Conservation (phyloP, 2,797 vertebrate genomes). For the Diceros bicornis region DNA sequence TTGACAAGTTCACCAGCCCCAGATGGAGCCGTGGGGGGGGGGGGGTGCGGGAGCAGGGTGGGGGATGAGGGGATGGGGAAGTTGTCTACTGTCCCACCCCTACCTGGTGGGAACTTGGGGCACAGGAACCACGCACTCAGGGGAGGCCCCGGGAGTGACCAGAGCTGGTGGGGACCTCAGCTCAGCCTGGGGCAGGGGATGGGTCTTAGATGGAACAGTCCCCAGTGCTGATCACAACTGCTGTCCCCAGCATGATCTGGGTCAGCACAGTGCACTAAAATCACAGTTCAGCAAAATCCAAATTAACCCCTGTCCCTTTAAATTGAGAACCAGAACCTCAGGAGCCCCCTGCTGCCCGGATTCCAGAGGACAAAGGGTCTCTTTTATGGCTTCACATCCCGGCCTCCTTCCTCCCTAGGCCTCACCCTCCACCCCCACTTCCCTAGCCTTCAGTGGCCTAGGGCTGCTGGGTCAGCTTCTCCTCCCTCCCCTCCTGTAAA, state of each 20-base stretch:
- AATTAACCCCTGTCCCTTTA: conserved; percentile 35
- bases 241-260: neutral
- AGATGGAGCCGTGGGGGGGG: neutral
- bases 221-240: neutral
- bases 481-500: neutral
- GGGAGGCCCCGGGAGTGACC: neutral
- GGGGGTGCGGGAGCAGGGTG: neutral
- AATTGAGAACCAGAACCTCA: neutral
- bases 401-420: neutral
- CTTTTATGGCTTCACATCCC: neutral
- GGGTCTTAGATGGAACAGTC: neutral
- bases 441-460: neutral
- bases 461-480: neutral
- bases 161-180: neutral
- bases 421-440: neutral
- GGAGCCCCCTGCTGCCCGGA: neutral
- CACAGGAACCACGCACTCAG: neutral
- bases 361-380: neutral
- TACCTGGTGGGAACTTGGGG: neutral
- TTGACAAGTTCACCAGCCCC: neutral
- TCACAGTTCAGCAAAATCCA: neutral
- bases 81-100: neutral
- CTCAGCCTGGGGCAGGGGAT: neutral
- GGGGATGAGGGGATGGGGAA: no score
- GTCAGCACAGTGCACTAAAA: neutral